Evolutionary conservation across 2,888 invertebrate genomes (phyloP), one percentile per base, ranked within the genome.

Genomic region (Salticus scenicus): DNA sequence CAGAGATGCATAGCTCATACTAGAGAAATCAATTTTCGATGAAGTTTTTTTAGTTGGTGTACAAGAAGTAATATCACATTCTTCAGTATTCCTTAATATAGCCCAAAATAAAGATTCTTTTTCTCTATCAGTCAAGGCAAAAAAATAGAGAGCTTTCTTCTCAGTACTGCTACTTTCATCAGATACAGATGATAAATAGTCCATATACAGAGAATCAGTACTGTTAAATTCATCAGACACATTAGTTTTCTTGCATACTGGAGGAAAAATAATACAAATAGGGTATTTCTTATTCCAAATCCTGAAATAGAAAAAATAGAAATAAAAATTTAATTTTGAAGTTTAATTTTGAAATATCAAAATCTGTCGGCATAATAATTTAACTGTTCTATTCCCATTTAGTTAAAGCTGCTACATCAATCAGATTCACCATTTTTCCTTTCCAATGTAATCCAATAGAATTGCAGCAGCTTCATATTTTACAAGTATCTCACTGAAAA

Each of bases 221-320:
- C 63, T 57, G 14, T 42, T 71, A 31, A 17, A 42, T 10, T 31
- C 28, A 72, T 66, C 66, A 66, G 42, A 41, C 14, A 76, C 41
- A 47, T 12, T 12, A 2, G 24, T 42, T 37, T 73, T 74, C 12
- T 64, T 75, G 4, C 33, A 24, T 27, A 27, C 28, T 17, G 17
- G 5, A 0, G 91, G 90, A 51, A 93, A 90, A 41, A 91, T 91
- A 42, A 97, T 92, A 90, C 96, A 96, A 89, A 98, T 96, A 0
- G 98, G 98, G 91, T 97, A 98, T 91, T 97, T 97, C 91, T 97
- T 96, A 91, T 96, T 96, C 97, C 97, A 98, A 4, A 79, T 51
- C 31, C 88, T 88, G 71, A 69, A 84, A 84, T n/a, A 37, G 24
- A 57, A 57, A 24, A 20, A 5, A 4, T 24, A 12, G n/a, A n/a